Percentiles rank a stretch among this genome's conserved stretches.
Conservation (phyloP, 2,113 vertebrate species). For the Syngnathus scovelli region DNA sequence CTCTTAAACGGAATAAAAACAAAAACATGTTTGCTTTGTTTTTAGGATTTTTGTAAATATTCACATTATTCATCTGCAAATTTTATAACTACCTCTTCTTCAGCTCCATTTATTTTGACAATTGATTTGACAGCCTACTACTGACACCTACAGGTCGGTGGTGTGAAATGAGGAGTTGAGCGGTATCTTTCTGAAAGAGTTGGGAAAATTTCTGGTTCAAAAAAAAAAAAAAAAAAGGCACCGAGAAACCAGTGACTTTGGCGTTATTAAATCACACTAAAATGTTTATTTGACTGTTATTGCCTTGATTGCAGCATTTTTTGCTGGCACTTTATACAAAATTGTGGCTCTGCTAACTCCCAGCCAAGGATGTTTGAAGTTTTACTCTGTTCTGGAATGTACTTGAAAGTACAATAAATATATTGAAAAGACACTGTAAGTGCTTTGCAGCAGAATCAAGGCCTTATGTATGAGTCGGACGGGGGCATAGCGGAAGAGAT, state of each 20-base stretch:
- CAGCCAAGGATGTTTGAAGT: neutral
- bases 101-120: neutral
- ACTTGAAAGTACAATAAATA: neutral
- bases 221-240: neutral
- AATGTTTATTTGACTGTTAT: neutral
- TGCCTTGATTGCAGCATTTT: neutral
- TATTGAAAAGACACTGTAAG: neutral
- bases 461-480: neutral
- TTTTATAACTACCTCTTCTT: neutral
- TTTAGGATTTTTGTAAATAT: neutral
- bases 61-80: neutral
- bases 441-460: neutral
- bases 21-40: neutral
- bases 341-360: neutral
- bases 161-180: neutral
- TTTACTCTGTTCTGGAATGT: neutral
- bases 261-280: constrained; percentile 1
- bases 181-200: neutral
- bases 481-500: no score
- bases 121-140: neutral
- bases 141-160: neutral
- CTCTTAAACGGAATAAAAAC: no score
- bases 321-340: neutral
- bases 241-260: neutral
- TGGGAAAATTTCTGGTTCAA: no score